A percentile compares a stretch with the other conserved stretches of the same genome.
Conservation (phyloP, 2,113 vertebrate genomes). For the Melanostigma gelatinosum region DNA sequence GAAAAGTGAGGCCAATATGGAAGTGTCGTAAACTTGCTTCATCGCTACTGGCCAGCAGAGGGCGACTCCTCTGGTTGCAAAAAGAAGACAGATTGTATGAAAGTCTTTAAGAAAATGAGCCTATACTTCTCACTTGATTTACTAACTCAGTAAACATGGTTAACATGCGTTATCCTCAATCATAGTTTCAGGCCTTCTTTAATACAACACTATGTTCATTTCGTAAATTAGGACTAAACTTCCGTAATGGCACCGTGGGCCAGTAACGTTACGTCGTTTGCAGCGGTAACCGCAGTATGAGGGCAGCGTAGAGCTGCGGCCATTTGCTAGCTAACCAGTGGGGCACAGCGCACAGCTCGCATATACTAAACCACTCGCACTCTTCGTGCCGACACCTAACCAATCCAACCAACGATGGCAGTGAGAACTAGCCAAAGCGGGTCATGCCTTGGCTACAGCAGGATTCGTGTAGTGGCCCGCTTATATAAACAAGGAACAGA, state of each 20-base stretch:
- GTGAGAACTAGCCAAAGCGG: too few relatives aligned
- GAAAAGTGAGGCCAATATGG: neutral
- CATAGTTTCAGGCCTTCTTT: neutral
- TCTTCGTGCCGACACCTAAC: too few relatives aligned
- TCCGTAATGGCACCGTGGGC: too few relatives aligned
- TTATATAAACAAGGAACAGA: neutral
- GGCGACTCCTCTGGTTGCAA: neutral
- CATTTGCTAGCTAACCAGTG: too few relatives aligned
- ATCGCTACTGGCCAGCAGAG: neutral
- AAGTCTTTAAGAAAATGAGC: neutral
- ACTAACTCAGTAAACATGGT: neutral
- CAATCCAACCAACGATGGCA: too few relatives aligned
- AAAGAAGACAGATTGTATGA: neutral
- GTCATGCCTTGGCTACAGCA: too few relatives aligned
- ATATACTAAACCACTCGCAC: too few relatives aligned
- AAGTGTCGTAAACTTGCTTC: neutral
- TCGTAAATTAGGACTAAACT: neutral
- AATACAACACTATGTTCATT: neutral
- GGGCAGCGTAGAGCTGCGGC: too few relatives aligned
- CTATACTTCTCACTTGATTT: neutral
- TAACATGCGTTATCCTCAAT: neutral
- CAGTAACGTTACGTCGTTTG: too few relatives aligned
- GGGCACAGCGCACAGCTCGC: too few relatives aligned
- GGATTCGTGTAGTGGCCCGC: neutral
- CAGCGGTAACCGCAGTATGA: too few relatives aligned